Evolutionary conservation across 2,888 invertebrate species (phyloP).

Genomic region (Platypus cylindrus): DNA sequence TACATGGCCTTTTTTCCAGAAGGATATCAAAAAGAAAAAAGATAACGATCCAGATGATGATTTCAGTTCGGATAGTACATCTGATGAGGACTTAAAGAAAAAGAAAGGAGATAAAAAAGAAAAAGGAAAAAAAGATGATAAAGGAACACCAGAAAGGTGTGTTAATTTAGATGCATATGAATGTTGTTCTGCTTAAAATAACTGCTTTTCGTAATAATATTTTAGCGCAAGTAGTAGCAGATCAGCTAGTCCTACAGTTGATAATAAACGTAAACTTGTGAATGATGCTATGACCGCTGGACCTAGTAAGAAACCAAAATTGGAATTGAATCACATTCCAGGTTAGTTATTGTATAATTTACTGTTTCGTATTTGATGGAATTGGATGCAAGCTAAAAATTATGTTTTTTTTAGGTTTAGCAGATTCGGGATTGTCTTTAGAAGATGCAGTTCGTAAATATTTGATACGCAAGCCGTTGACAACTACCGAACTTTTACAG

Average conservation of each 20-base stretch:
- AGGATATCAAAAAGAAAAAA: constrained; percentile 42
- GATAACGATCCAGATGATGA: constrained; percentile 20
- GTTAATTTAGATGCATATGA: background rate
- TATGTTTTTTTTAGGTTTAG: constrained; percentile 35
- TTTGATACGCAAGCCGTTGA: constrained; percentile 93
- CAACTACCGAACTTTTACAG: constrained; percentile 86
- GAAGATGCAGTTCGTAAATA: constrained; percentile 93
- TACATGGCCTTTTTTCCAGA: constrained; percentile 23
- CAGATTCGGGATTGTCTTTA: constrained; percentile 76
- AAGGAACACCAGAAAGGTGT: constrained; percentile 32
- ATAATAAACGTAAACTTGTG: constrained; percentile 33
- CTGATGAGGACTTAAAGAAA: constrained; percentile 57
- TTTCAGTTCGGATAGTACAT: constrained; percentile 51
- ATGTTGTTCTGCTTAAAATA: constrained; percentile 2
- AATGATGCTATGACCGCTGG: constrained; percentile 36
- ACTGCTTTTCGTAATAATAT: constrained; percentile 3
- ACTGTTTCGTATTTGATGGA: background rate
- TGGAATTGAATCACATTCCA: constrained; percentile 40
- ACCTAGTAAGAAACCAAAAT: constrained; percentile 42
- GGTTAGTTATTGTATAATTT: constrained; percentile 22
- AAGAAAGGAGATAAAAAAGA: constrained; percentile 34
- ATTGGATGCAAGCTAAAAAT: background rate
- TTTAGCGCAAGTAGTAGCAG: constrained; percentile 42
- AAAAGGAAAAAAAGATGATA: constrained; percentile 35
- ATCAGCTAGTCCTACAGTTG: constrained; percentile 37